These are phyloP conservation scores for Lepidurus arcticus DNA, from an alignment of 1,140 invertebrate genomes.

Conservation along the genomic window DNA sequence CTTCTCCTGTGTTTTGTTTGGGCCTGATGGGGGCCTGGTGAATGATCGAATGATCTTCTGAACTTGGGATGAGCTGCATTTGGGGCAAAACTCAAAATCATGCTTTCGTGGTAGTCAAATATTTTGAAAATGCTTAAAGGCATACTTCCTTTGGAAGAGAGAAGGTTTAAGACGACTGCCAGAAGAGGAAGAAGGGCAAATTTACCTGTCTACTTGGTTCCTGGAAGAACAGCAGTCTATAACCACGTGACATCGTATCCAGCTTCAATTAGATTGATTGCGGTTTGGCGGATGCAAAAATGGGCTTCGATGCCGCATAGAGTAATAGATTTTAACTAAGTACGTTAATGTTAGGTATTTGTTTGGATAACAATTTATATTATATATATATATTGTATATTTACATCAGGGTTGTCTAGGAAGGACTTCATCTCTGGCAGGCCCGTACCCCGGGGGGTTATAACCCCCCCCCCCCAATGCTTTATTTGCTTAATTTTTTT, in stretches of 20 bases:
- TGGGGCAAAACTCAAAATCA: conserved; percentile 52
- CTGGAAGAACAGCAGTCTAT: conserved; percentile 58
- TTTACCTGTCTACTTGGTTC: conserved; percentile 54
- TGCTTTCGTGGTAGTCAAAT: conserved; percentile 59
- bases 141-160: conserved; percentile 43
- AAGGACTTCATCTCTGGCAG: too few species aligned
- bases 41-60: conserved; percentile 52
- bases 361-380: too few species aligned
- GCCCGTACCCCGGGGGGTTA: too few species aligned
- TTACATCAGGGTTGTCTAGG: too few species aligned
- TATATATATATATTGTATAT: too few species aligned
- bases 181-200: not conserved
- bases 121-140: conserved; percentile 53
- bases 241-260: conserved; percentile 56
- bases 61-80: conserved; percentile 58
- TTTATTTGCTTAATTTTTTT: too few species aligned
- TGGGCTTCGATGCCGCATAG: conserved; percentile 64
- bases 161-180: not conserved
- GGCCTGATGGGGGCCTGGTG: conserved; percentile 91
- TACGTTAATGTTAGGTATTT: too few species aligned
- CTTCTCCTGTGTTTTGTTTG: conserved; percentile 98
- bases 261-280: conserved; percentile 52
- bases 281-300: conserved; percentile 59
- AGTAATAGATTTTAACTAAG: conserved; percentile 50
- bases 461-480: too few species aligned